Evolutionary conservation across 2,797 vertebrate genomes (phyloP), one percentile per base, ranked within the genome.

Genomic region (Notolepis coatsorum): DNA sequence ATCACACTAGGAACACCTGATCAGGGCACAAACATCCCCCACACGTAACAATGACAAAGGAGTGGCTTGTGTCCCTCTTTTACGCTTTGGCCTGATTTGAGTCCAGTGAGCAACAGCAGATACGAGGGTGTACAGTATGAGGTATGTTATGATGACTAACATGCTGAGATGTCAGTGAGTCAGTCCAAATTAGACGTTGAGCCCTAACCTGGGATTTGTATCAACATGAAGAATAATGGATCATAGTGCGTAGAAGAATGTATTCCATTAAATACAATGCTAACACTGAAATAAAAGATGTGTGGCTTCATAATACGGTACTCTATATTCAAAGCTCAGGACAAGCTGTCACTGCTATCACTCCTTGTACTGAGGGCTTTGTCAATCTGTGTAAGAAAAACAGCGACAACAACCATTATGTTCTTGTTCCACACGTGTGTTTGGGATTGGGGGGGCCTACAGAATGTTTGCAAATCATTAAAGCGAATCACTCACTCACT

Each of bases 401-500:
- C n/a, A n/a, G n/a, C n/a, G n/a, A n/a, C n/a, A 57, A 45, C 43
- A 1, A 2, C 24, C 12, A 46, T 18, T 3, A 15, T 5, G 8
- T 47, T 45, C n/a, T 25, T 55, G 49, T 45, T n/a, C 21, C 57
- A 38, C 37, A 58, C 10, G 33, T 48, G 52, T 50, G 7, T 54
- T 52, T 76, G 35, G 12, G 38, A 53, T 69, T 55, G 53, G 74
- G 21, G 23, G 10, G 45, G 24, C 39, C 38, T 24, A 33, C 7
- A 17, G 37, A 47, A 38, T 57, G 24, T 68, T 72, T 67, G 59
- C 24, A 31, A 59, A 67, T 71, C 53, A 59, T 71, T 28, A 68
- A n/a, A 53, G 55, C 50, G 71, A 69, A 78, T 81, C 28, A 0
- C 42, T 61, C 28, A 0, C 42, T 61, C 30, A 13, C 31, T 53